Evolutionary conservation across 1,140 invertebrate genomes (phyloP).

Genomic region (Calycopis cecrops): DNA sequence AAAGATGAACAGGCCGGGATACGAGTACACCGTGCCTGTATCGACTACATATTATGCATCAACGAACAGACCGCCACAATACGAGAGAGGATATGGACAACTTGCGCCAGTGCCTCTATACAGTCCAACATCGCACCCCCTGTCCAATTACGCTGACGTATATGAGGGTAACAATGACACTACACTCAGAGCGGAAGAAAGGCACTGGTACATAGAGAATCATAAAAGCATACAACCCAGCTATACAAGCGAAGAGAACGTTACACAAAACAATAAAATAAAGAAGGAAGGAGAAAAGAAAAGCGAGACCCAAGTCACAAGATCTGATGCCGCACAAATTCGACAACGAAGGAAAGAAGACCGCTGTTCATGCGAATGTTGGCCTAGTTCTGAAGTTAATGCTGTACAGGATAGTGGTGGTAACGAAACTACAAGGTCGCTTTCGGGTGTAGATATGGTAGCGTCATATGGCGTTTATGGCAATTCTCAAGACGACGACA

Average conservation of each 20-base stretch:
- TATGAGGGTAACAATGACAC: constrained; percentile 74
- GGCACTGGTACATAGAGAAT: constrained; percentile 74
- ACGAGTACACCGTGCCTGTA: constrained; percentile 65
- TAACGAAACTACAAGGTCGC: constrained; percentile 56
- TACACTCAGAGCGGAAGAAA: constrained; percentile 68
- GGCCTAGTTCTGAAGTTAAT: constrained; percentile 68
- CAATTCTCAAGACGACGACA: constrained; percentile 70
- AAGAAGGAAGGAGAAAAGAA: constrained; percentile 70
- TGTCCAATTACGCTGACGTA: constrained; percentile 64
- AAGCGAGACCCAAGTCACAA: constrained; percentile 46
- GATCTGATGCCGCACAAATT: constrained; percentile 49
- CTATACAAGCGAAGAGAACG: constrained; percentile 45
- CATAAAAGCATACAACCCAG: constrained; percentile 65
- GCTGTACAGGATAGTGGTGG: constrained; percentile 44
- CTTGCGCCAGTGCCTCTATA: constrained; percentile 53
- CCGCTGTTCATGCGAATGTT: constrained; percentile 71
- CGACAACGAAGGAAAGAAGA: constrained; percentile 68
- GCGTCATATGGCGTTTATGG: constrained; percentile 72
- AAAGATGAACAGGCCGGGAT: constrained; percentile 70
- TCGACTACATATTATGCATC: constrained; percentile 60
- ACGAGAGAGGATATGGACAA: constrained; percentile 60
- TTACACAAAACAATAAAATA: constrained; percentile 64
- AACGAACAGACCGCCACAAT: constrained; percentile 60
- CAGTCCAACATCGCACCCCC: constrained; percentile 57
- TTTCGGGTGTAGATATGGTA: constrained; percentile 72